Percentiles rank a stretch among this genome's conserved stretches.
Evolutionary conservation across 2,113 vertebrate species (phyloP).

Genomic region (Petaurus breviceps): DNA sequence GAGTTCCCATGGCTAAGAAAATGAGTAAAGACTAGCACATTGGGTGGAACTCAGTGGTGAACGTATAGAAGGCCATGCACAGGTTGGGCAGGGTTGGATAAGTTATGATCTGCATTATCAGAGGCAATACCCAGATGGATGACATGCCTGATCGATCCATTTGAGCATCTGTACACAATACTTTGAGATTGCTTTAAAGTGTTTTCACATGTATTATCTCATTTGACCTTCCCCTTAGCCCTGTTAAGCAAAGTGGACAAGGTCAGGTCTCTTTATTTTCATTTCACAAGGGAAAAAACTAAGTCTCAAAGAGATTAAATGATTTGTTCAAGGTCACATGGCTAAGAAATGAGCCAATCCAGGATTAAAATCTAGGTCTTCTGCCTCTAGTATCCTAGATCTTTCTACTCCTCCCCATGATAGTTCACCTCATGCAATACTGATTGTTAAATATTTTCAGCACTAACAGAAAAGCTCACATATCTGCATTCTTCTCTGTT

Average conservation of each 20-base stretch:
- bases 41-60: neutral
- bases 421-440: conserved; percentile 9
- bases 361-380: conserved; percentile 27
- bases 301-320: conserved; percentile 2
- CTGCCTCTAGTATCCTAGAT: neutral
- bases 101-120: neutral
- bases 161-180: neutral
- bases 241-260: neutral
- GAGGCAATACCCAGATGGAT: neutral
- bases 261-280: neutral
- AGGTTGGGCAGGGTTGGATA: neutral
- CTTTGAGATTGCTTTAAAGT: neutral
- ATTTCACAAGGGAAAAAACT: conserved; percentile 36
- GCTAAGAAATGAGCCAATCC: neutral
- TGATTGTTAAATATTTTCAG: conserved; percentile 22
- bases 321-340: conserved; percentile 27
- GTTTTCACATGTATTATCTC: neutral
- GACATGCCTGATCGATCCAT: neutral
- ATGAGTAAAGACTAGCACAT: neutral
- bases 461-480: conserved; percentile 32
- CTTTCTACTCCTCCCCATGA: neutral
- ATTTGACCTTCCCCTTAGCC: neutral
- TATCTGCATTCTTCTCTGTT: conserved; percentile 38
- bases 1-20: neutral
- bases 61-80: neutral